Percentiles rank a stretch among this genome's conserved stretches.
Conservation (phyloP, 2,888 invertebrate species). For the Metalampra italica region DNA sequence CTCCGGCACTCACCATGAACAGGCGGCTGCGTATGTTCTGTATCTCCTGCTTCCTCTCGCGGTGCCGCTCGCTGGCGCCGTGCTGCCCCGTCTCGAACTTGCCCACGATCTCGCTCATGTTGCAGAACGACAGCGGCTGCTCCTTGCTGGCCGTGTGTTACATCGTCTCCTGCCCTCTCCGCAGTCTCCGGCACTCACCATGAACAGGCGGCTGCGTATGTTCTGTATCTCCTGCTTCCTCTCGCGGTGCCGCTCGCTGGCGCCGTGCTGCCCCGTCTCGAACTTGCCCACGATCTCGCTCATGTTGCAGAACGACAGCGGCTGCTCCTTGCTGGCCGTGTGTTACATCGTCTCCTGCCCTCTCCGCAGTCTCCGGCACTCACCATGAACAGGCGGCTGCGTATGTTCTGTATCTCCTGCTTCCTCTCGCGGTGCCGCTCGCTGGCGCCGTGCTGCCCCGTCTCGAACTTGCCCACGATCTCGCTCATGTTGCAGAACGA, state of each 20-base stretch:
- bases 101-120: constrained; percentile 90
- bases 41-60: constrained; percentile 92
- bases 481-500: constrained; percentile 91
- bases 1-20: too few species aligned
- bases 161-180: too few species aligned
- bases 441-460: constrained; percentile 74
- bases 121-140: constrained; percentile 87
- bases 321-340: constrained; percentile 82
- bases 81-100: constrained; percentile 86
- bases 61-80: constrained; percentile 81
- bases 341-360: too few species aligned
- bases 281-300: constrained; percentile 90
- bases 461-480: constrained; percentile 89
- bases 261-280: constrained; percentile 81
- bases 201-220: constrained; percentile 89
- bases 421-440: constrained; percentile 90
- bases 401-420: constrained; percentile 92
- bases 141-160: constrained; percentile 80
- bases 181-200: too few species aligned
- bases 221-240: constrained; percentile 93
- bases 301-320: constrained; percentile 89
- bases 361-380: too few species aligned
- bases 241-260: constrained; percentile 85
- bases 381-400: constrained; percentile 90
- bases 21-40: constrained; percentile 90